These are phyloP conservation scores for cat (Felis catus) DNA, from an alignment of 2,113 vertebrate species.

Conservation along the genomic window DNA sequence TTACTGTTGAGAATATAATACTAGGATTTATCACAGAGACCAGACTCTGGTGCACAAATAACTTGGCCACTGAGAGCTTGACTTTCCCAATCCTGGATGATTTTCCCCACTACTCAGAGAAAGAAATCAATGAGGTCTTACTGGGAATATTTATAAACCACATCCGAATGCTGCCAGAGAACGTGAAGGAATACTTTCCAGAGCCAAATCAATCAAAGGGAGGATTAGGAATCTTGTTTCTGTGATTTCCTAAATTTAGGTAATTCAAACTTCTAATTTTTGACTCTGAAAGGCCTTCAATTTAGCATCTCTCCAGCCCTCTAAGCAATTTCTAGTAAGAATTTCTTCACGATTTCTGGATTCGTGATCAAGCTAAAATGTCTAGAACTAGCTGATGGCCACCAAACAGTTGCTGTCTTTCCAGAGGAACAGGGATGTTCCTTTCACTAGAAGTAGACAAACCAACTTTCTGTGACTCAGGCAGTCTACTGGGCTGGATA, in stretches of 20 bases:
- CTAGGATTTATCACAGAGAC: neutral
- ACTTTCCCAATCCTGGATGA: neutral
- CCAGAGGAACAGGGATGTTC: neutral
- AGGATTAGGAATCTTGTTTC: neutral
- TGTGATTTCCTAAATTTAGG: neutral
- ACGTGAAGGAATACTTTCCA: neutral
- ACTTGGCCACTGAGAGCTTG: neutral
- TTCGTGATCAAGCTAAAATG: neutral
- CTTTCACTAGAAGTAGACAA: neutral
- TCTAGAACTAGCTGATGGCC: rapidly evolving
- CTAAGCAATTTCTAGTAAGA: neutral
- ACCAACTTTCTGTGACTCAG: too few relatives aligned
- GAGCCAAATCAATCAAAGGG: neutral
- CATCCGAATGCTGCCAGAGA: neutral
- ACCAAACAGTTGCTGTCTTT: neutral
- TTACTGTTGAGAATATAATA: neutral
- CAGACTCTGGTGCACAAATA: neutral
- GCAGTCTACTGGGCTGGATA: rapidly evolving
- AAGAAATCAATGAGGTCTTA: neutral
- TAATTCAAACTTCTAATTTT: neutral
- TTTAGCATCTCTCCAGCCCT: neutral
- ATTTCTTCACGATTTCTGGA: neutral
- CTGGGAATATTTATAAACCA: neutral
- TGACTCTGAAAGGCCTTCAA: neutral
- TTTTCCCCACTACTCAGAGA: neutral